These are phyloP conservation scores for Austrolebias charrua DNA, from an alignment of 2,797 vertebrate species.

Conservation along the genomic window DNA sequence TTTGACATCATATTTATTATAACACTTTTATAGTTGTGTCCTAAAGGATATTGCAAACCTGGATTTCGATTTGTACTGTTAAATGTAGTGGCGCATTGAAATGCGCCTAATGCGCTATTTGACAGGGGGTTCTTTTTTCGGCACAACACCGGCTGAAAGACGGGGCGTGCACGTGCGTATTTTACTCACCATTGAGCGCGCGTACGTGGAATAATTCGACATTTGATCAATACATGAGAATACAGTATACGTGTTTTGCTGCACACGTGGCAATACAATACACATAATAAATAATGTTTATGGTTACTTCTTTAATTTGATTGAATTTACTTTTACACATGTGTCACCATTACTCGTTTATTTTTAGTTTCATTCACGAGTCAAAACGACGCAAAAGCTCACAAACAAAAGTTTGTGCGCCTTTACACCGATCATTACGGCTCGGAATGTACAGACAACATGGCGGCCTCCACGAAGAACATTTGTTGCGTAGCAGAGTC, in stretches of 20 bases:
- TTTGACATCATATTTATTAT: too few relatives aligned
- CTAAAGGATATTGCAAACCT: too few relatives aligned
- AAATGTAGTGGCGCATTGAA: too few relatives aligned
- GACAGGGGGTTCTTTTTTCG: background rate
- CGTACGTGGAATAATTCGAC: constrained; percentile 32
- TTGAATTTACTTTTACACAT: background rate
- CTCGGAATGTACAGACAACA: constrained; percentile 40
- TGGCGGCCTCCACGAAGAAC: constrained; percentile 62
- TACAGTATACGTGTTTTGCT: background rate
- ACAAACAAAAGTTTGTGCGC: constrained; percentile 34
- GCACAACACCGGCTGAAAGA: constrained; percentile 32
- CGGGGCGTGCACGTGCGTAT: constrained; percentile 60
- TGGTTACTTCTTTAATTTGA: background rate
- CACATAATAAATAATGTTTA: constrained; percentile 2
- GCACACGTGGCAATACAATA: constrained; percentile 64
- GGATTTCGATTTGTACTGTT: too few relatives aligned
- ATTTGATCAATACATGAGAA: background rate
- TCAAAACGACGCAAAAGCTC: background rate
- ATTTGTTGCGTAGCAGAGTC: constrained; percentile 8
- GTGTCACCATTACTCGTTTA: too few relatives aligned
- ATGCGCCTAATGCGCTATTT: background rate
- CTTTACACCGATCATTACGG: constrained; percentile 57
- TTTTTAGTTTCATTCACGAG: background rate
- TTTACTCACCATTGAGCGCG: constrained; percentile 53
- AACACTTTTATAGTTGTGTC: too few relatives aligned